A percentile compares a stretch with the other conserved stretches of the same genome.
These are phyloP conservation scores for Phrixothrix hirtus DNA, from an alignment of 2,888 invertebrate species.

Conservation along the genomic window DNA sequence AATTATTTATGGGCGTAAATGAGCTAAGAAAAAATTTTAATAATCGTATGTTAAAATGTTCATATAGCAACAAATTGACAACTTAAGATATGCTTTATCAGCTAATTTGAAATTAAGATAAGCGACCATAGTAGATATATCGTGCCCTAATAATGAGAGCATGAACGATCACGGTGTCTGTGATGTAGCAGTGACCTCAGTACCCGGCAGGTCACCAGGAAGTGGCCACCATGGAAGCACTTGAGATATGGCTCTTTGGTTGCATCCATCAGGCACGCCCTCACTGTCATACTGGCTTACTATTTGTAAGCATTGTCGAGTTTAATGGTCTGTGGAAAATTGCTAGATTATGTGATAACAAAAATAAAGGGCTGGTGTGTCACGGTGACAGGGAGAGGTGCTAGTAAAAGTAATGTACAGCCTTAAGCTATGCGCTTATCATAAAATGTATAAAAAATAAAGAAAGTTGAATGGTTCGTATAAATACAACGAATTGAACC, in stretches of 20 bases:
- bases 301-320: constrained; percentile 34
- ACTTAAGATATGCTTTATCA: too few relatives aligned
- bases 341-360: constrained; percentile 25
- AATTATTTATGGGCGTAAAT: too few relatives aligned
- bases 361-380: too few relatives aligned
- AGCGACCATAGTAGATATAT: constrained; percentile 20
- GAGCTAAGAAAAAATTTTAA: too few relatives aligned
- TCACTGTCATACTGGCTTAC: constrained; percentile 38
- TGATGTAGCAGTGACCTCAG: constrained; percentile 29
- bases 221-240: constrained; percentile 37
- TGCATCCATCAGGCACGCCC: constrained; percentile 40
- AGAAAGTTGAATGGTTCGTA: too few relatives aligned
- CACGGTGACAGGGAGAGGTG: too few relatives aligned
- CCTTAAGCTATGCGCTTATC: too few relatives aligned
- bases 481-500: too few relatives aligned
- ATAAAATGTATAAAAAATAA: too few relatives aligned
- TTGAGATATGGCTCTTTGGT: constrained; percentile 36
- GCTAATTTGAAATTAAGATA: constrained; percentile 27
- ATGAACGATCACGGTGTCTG: constrained; percentile 26
- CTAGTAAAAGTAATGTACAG: too few relatives aligned
- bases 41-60: too few relatives aligned
- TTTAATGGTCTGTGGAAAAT: constrained; percentile 41
- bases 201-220: constrained; percentile 36
- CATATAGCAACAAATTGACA: too few relatives aligned
- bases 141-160: constrained; percentile 25